Evolutionary conservation across 2,888 invertebrate species (phyloP).

Genomic region (Zygogramma bicolorata): DNA sequence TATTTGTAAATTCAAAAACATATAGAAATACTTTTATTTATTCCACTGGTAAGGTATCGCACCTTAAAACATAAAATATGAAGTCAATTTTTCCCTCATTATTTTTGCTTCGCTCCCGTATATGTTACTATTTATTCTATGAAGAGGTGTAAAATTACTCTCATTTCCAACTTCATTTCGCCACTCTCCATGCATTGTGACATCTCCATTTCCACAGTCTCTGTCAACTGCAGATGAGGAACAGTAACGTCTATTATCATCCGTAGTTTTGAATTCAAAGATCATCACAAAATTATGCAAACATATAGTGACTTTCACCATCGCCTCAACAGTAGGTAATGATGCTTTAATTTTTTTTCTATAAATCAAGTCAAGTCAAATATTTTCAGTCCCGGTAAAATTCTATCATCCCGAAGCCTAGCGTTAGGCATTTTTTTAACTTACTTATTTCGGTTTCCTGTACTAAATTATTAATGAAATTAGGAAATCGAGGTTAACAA

Average conservation of each 20-base stretch:
- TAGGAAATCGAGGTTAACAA: no score
- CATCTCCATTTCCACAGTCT: no score
- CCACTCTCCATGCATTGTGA: no score
- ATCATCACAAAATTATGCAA: conserved; percentile 18
- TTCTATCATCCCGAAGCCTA: neutral
- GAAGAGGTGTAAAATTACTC: neutral
- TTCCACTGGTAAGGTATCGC: conserved; percentile 20
- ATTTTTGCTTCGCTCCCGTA: conserved; percentile 13
- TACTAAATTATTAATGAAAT: no score
- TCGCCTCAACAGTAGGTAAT: neutral
- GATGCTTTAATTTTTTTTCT: conserved; percentile 12
- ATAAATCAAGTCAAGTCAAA: no score
- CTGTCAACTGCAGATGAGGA: no score
- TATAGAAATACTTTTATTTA: neutral
- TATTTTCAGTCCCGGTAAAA: neutral
- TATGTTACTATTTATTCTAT: conserved; percentile 5
- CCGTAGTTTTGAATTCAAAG: no score
- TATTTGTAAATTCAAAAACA: neutral
- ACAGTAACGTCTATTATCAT: no score
- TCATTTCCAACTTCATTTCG: no score
- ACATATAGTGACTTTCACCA: conserved; percentile 19
- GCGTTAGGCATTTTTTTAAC: neutral
- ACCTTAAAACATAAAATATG: conserved; percentile 15
- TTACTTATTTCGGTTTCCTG: neutral
- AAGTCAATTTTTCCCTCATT: conserved; percentile 11